phyloP scores from a whole-genome alignment of 2,797 vertebrate species.

The Arrhamphus sclerolepis region DNA sequence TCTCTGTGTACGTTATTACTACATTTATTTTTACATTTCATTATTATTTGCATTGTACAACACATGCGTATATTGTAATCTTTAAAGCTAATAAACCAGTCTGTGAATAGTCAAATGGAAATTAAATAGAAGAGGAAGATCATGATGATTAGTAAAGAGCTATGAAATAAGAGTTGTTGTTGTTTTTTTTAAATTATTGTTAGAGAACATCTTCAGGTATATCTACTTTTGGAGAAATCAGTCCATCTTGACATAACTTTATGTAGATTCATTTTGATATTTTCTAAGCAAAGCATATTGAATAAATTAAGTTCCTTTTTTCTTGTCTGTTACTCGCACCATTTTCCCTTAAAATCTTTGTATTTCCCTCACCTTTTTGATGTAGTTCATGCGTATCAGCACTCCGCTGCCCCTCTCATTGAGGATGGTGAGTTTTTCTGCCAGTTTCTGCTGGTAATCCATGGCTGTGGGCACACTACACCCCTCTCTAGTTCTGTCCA shows the following conservation, averaged over 20 bases:
- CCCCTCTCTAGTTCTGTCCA: slow-evolving; percentile 35
- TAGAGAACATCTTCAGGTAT: fast-evolving
- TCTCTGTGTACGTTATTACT: too few relatives aligned
- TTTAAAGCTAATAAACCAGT: too few relatives aligned
- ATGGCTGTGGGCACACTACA: slow-evolving; percentile 61
- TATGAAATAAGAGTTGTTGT: background rate
- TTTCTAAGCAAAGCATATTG: background rate
- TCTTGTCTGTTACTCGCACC: slow-evolving; percentile 6
- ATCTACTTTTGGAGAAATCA: background rate
- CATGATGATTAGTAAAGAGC: background rate
- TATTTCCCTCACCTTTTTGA: slow-evolving; percentile 87
- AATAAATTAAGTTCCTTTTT: slow-evolving; percentile 63
- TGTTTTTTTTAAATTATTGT: background rate
- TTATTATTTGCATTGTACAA: too few relatives aligned
- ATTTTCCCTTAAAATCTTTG: background rate
- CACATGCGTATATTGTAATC: too few relatives aligned
- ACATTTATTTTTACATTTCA: too few relatives aligned
- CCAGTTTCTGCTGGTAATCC: slow-evolving; percentile 90
- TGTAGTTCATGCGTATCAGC: slow-evolving; percentile 90
- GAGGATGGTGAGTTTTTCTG: slow-evolving; percentile 91
- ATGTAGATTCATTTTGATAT: background rate
- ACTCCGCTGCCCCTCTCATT: slow-evolving; percentile 90
- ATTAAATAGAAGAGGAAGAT: slow-evolving; percentile 1
- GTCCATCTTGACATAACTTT: background rate
- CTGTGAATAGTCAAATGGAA: background rate